Evolutionary conservation across 2,797 vertebrate genomes (phyloP).

Genomic region (Serranus cabrilla): DNA sequence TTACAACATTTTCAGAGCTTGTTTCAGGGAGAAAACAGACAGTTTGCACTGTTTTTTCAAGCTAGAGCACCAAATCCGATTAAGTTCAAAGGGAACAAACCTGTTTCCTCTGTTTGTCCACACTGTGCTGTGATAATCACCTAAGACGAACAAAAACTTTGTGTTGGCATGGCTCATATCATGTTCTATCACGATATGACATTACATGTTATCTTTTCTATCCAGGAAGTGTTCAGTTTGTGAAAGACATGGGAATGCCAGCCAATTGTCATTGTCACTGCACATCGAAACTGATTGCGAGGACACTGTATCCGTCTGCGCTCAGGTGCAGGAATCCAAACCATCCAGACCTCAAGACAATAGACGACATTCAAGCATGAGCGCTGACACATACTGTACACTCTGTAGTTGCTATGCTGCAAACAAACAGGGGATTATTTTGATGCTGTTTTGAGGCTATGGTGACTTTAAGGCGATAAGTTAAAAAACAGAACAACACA

Average conservation of each 20-base stretch:
- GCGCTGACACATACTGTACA: constrained; percentile 26
- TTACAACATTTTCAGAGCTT: too few relatives aligned
- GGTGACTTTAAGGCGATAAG: constrained; percentile 17
- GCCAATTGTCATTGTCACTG: constrained; percentile 37
- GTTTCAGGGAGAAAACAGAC: too few relatives aligned
- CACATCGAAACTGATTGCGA: neutral
- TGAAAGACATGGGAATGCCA: constrained; percentile 50
- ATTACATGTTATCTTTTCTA: neutral
- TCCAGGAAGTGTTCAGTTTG: constrained; percentile 1
- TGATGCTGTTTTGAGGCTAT: constrained; percentile 43
- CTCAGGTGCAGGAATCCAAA: constrained; percentile 67
- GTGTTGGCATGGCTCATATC: neutral
- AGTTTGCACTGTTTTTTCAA: too few relatives aligned
- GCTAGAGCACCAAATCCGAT: too few relatives aligned
- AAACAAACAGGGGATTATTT: constrained; percentile 65
- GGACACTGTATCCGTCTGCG: neutral
- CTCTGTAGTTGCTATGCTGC: constrained; percentile 54
- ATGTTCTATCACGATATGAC: neutral
- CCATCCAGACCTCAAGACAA: constrained; percentile 69
- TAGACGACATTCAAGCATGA: constrained; percentile 34
- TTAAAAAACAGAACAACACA: constrained; percentile 29
- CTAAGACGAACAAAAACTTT: neutral
- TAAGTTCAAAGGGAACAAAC: neutral
- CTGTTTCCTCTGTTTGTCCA: neutral
- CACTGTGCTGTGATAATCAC: neutral